A percentile compares a stretch with the other conserved stretches of the same genome.
Conservation (phyloP, 2,113 vertebrate species). For the Nothocercus nigrocapillus region DNA sequence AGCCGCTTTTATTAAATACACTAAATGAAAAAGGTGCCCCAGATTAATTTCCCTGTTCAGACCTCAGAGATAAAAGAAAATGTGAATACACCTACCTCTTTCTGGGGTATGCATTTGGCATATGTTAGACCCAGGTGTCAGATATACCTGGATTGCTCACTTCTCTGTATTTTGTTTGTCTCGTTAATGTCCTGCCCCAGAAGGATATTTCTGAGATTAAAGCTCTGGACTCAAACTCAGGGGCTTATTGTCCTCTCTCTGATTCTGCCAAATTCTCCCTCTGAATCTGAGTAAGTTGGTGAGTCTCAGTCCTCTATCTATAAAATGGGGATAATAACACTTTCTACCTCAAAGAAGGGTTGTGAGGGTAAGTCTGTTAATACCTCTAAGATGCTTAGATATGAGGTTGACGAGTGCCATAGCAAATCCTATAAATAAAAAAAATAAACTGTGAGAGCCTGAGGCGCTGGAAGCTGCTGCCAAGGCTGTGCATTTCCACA, state of each 20-base stretch:
- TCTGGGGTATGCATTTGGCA: background rate
- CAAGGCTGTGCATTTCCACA: conserved; percentile 70
- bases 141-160: background rate
- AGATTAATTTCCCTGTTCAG: background rate
- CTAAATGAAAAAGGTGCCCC: background rate
- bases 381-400: conserved; percentile 60
- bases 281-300: background rate
- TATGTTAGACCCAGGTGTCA: background rate
- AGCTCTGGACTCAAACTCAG: background rate
- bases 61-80: background rate
- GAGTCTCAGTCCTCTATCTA: background rate
- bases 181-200: background rate
- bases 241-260: background rate
- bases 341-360: conserved; percentile 13
- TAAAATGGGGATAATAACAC: background rate
- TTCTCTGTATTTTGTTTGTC: background rate
- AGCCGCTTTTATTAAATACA: conserved; percentile 1
- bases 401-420: conserved; percentile 34
- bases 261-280: background rate
- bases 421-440: conserved; percentile 70
- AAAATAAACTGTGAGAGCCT: conserved; percentile 73
- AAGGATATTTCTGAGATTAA: background rate
- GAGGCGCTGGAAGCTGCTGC: conserved; percentile 68
- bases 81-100: background rate
- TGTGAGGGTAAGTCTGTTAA: conserved; percentile 44